Percentiles rank a stretch among this genome's conserved stretches.
Evolutionary conservation across 2,797 vertebrate genomes (phyloP).

Genomic region (Platyrinchus mystaceus): DNA sequence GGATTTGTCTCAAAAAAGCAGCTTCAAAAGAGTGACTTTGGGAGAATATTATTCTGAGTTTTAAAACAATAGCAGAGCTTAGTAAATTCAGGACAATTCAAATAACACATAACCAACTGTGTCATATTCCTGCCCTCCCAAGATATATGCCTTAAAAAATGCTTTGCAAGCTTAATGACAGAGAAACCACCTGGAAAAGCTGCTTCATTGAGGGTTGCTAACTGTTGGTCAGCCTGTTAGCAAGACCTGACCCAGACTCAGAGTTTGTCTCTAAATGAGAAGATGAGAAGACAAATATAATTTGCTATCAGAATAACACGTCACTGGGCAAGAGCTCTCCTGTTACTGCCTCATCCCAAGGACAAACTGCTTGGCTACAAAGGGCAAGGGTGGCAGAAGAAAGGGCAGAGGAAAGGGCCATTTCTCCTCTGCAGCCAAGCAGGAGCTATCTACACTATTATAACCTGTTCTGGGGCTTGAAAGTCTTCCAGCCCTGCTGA

Average conservation of each 20-base stretch:
- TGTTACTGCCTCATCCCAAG: not conserved
- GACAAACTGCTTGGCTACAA: not conserved
- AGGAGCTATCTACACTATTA: rapidly evolving
- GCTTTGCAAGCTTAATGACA: not conserved
- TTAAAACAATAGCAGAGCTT: not conserved
- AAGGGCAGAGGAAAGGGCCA: not conserved
- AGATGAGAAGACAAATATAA: not conserved
- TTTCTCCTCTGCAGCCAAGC: not conserved
- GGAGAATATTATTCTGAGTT: not conserved
- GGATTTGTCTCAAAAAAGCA: not conserved
- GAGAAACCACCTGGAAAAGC: not conserved
- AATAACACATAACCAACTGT: not conserved
- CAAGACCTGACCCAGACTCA: not conserved
- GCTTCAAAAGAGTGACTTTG: not conserved
- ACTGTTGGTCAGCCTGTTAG: not conserved
- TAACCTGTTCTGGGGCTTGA: not conserved
- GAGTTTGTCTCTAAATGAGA: not conserved
- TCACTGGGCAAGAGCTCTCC: not conserved
- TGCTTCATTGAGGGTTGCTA: not conserved
- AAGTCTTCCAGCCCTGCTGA: not conserved
- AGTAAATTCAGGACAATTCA: not conserved
- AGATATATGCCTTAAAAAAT: not conserved
- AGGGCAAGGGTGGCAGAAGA: not conserved
- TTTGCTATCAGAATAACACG: not conserved
- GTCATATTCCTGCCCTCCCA: not conserved